A percentile compares a stretch with the other conserved stretches of the same genome.
Conservation (phyloP, 1,140 invertebrate genomes). For the Copidosoma floridanum region DNA sequence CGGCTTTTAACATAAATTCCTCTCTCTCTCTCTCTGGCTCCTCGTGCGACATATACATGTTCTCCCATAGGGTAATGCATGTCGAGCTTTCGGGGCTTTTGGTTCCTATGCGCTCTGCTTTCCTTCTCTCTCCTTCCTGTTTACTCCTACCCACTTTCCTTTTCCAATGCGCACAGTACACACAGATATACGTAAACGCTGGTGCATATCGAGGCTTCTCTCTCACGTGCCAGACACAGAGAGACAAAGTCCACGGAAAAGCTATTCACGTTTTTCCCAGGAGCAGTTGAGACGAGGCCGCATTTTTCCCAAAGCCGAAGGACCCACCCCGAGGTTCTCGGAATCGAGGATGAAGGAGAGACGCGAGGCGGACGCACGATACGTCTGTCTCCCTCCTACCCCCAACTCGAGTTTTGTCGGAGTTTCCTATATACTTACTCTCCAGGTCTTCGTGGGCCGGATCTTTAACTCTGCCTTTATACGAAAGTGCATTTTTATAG, state of each 20-base stretch:
- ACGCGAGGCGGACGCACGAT: background rate
- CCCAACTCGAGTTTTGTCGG: too few species aligned
- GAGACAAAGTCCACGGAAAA: conserved; percentile 25
- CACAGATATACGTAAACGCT: too few species aligned
- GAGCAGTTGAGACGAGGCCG: conserved; percentile 21
- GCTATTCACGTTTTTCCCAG: conserved; percentile 33
- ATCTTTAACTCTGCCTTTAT: too few species aligned
- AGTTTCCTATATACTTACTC: too few species aligned
- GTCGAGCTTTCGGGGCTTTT: too few species aligned
- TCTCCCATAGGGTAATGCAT: too few species aligned
- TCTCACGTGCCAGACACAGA: too few species aligned
- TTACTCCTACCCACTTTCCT: conserved; percentile 10
- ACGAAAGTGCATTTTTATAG: too few species aligned
- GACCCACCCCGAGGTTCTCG: conserved; percentile 47
- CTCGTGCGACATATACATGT: too few species aligned
- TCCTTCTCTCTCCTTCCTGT: conserved; percentile 20
- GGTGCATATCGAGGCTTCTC: too few species aligned
- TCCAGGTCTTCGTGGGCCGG: too few species aligned
- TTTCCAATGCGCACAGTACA: too few species aligned
- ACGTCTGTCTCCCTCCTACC: background rate
- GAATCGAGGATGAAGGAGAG: conserved; percentile 33
- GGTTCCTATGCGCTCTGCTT: background rate
- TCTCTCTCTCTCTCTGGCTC: conserved; percentile 10
- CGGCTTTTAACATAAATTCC: conserved; percentile 49
- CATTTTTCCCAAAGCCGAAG: conserved; percentile 41